These are phyloP conservation scores for Ceyx margarethae DNA, from an alignment of 2,113 vertebrate species.

Conservation along the genomic window DNA sequence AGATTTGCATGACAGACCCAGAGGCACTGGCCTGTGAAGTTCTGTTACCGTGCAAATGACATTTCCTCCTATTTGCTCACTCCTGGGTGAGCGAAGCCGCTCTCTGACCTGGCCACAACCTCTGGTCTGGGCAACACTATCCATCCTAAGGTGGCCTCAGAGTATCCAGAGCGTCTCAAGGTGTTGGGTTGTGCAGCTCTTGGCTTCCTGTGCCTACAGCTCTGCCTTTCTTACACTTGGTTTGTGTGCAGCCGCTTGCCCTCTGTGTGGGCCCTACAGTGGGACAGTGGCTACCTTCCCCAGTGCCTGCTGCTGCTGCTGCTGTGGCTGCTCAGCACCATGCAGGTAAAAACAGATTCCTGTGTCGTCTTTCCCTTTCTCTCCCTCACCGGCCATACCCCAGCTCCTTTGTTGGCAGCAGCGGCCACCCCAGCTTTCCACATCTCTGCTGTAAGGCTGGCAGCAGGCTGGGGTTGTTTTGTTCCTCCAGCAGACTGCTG, in stretches of 20 bases:
- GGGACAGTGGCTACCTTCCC: neutral
- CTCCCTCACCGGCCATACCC: neutral
- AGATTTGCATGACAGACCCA: conserved; percentile 27
- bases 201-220: neutral
- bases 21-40: neutral
- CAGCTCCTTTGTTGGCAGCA: neutral
- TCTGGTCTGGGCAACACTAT: neutral
- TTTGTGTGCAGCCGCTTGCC: fast-evolving
- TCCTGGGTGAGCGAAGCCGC: neutral
- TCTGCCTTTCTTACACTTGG: neutral
- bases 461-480: neutral
- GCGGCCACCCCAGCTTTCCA: neutral
- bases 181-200: neutral
- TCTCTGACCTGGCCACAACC: neutral
- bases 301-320: neutral
- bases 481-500: neutral
- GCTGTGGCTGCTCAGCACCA: fast-evolving
- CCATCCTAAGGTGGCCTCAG: neutral
- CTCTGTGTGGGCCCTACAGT: neutral
- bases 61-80: neutral
- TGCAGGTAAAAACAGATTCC: neutral
- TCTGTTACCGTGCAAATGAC: neutral
- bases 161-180: neutral
- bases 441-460: neutral
- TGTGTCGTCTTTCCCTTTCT: neutral